phyloP scores from a whole-genome alignment of 2,888 invertebrate species.

The Melanostoma mellinum region DNA sequence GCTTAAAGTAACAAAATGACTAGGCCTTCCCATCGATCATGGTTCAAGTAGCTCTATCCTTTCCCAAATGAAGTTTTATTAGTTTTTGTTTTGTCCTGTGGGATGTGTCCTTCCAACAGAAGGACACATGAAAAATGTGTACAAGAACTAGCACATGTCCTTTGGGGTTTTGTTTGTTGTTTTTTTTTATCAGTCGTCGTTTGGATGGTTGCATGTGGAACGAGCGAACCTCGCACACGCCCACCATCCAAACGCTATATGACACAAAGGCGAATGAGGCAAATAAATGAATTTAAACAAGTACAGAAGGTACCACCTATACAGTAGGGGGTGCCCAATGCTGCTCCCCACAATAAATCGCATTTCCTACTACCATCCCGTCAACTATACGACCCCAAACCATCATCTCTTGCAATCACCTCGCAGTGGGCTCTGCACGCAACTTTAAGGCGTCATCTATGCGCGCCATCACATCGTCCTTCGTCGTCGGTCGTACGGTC shows the following conservation, averaged over 20 bases:
- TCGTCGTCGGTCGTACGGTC: constrained; percentile 18
- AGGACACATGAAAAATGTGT: constrained; percentile 63
- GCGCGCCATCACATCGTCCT: constrained; percentile 63
- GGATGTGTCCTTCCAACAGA: constrained; percentile 38
- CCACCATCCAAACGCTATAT: constrained; percentile 48
- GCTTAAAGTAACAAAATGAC: constrained; percentile 28
- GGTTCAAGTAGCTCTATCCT: constrained; percentile 27
- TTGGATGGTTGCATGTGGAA: constrained; percentile 44
- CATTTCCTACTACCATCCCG: constrained; percentile 52
- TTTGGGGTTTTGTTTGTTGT: constrained; percentile 55
- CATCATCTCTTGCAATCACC: constrained; percentile 34
- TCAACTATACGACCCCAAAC: constrained; percentile 37
- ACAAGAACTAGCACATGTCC: constrained; percentile 70
- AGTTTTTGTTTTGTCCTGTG: constrained; percentile 51
- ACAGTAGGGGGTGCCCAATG: not conserved
- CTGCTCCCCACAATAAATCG: constrained; percentile 60
- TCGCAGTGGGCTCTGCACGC: constrained; percentile 62
- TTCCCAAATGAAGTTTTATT: constrained; percentile 63
- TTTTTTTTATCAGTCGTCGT: constrained; percentile 58
- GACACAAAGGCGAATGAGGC: constrained; percentile 56
- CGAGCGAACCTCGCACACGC: constrained; percentile 35
- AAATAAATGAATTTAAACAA: constrained; percentile 70
- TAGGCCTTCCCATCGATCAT: constrained; percentile 56
- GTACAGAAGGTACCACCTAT: constrained; percentile 27
- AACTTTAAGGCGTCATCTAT: constrained; percentile 73